Conservation (phyloP, 2,888 invertebrate genomes). For the Oscheius sp. region DNA sequence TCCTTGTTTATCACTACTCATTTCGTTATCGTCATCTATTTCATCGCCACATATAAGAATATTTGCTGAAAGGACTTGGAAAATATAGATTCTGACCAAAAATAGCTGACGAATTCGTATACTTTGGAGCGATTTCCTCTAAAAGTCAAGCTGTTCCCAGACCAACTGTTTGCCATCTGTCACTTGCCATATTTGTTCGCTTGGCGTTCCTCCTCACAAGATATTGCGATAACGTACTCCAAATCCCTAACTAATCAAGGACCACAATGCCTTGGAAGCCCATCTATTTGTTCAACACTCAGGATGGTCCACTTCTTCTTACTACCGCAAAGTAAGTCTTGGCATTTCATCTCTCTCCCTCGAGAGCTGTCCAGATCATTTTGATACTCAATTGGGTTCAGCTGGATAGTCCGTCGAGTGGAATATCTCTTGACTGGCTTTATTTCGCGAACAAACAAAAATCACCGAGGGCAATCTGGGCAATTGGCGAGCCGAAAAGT, state of each 20-base stretch:
- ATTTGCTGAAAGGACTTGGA: too few relatives aligned
- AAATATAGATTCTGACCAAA: too few relatives aligned
- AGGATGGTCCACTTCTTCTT: slow-evolving; percentile 19
- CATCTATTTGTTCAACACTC: slow-evolving; percentile 13
- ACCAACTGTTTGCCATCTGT: slow-evolving; percentile 27
- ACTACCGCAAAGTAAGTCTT: slow-evolving; percentile 10
- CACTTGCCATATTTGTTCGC: slow-evolving; percentile 28
- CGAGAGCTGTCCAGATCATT: neutral
- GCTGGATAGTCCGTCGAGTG: neutral
- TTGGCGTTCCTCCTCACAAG: neutral
- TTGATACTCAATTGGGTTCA: neutral
- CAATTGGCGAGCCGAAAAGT: too few relatives aligned
- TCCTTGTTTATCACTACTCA: too few relatives aligned
- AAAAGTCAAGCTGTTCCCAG: neutral
- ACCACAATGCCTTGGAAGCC: slow-evolving; percentile 24
- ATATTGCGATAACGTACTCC: slow-evolving; percentile 10
- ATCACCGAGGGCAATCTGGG: neutral
- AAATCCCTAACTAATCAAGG: neutral
- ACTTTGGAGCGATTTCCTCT: too few relatives aligned
- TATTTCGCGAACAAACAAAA: neutral
- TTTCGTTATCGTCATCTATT: too few relatives aligned
- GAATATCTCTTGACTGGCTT: slow-evolving; percentile 16
- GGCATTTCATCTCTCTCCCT: neutral
- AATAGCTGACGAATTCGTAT: too few relatives aligned
- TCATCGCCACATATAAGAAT: too few relatives aligned